These are phyloP conservation scores for Dyspetes luteomarginatus DNA, from an alignment of 2,888 invertebrate genomes.

Conservation along the genomic window DNA sequence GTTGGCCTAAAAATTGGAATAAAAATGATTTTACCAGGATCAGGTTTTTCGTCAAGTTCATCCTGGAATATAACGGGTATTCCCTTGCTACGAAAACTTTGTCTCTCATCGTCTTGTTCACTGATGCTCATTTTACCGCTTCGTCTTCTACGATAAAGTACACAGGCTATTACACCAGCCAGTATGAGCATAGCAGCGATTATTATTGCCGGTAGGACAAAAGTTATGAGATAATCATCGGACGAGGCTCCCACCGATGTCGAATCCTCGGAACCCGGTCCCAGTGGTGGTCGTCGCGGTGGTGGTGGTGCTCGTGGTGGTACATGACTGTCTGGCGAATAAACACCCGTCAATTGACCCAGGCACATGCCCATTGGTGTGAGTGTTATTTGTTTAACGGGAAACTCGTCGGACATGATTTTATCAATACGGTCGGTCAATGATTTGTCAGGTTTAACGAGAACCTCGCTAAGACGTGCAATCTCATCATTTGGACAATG, in stretches of 20 bases:
- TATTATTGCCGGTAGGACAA: conserved; percentile 94
- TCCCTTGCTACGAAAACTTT: conserved; percentile 91
- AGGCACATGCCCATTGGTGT: conserved; percentile 85
- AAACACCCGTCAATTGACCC: conserved; percentile 83
- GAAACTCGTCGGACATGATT: conserved; percentile 89
- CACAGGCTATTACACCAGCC: conserved; percentile 94
- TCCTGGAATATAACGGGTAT: conserved; percentile 99
- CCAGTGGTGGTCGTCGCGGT: too few species aligned
- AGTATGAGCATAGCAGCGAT: conserved; percentile 94
- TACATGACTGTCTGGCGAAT: conserved; percentile 77
- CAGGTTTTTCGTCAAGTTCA: conserved; percentile 96
- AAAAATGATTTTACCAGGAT: conserved; percentile 85
- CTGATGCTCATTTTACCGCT: conserved; percentile 93
- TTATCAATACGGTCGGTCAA: conserved; percentile 86
- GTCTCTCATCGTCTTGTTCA: conserved; percentile 92
- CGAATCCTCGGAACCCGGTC: conserved; percentile 81
- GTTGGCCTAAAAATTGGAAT: neutral
- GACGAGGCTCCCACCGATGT: conserved; percentile 83
- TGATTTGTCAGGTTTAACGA: conserved; percentile 88
- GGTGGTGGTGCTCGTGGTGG: too few species aligned
- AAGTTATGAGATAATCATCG: conserved; percentile 91
- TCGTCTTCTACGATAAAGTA: conserved; percentile 92
- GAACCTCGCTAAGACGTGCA: conserved; percentile 88
- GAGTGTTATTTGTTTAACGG: conserved; percentile 85
- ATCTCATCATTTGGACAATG: conserved; percentile 92